A percentile compares a stretch with the other conserved stretches of the same genome.
These are phyloP conservation scores for Strix occidentalis DNA, from an alignment of 2,797 vertebrate species.

Conservation along the genomic window DNA sequence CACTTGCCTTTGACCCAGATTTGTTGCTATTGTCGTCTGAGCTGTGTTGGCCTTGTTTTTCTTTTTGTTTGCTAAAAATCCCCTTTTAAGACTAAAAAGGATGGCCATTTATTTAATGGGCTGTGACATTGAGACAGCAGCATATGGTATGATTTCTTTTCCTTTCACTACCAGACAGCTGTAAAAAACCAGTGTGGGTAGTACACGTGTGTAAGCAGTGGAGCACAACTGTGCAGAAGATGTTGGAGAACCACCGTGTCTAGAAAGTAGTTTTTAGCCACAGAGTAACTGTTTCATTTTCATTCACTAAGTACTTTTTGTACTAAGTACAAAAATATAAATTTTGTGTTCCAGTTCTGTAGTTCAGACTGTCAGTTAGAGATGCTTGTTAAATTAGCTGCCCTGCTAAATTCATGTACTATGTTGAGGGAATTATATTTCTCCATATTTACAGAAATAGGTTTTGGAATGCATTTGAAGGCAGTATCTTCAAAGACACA, in stretches of 20 bases:
- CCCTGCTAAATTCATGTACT: slow-evolving; percentile 72
- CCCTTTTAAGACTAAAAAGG: slow-evolving; percentile 63
- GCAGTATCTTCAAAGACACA: slow-evolving; percentile 64
- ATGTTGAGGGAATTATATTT: slow-evolving; percentile 4
- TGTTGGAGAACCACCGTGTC: background rate
- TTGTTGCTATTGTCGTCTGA: slow-evolving; percentile 26
- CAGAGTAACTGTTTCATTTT: background rate
- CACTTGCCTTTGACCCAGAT: slow-evolving; percentile 12
- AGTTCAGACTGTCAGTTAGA: background rate
- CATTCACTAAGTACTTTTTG: background rate
- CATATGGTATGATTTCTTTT: background rate
- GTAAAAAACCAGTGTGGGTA: background rate
- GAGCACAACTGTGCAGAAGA: background rate
- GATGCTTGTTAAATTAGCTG: slow-evolving; percentile 67
- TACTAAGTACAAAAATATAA: background rate
- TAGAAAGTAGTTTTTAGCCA: background rate
- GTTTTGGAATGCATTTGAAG: slow-evolving; percentile 57
- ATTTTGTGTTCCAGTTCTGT: background rate
- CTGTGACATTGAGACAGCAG: background rate
- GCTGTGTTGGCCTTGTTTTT: slow-evolving; percentile 17
- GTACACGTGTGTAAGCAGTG: background rate
- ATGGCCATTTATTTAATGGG: background rate
- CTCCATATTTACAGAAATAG: slow-evolving; percentile 35
- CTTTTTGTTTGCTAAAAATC: slow-evolving; percentile 75
- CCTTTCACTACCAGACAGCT: background rate